phyloP scores from a whole-genome alignment of 2,888 invertebrate genomes.

The Suillia variegata region DNA sequence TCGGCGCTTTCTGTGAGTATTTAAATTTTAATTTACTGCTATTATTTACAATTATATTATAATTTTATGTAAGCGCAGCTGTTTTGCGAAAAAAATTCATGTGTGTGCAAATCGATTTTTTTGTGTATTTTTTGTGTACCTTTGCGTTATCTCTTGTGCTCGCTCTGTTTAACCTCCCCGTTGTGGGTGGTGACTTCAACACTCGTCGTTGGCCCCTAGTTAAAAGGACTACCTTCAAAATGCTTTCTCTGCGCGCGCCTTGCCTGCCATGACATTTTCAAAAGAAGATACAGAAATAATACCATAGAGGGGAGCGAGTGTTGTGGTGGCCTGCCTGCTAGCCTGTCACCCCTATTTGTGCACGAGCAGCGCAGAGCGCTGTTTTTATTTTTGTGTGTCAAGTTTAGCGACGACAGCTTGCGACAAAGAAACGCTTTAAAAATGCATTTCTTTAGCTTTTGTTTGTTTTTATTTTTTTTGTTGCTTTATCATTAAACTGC shows the following conservation, averaged over 20 bases:
- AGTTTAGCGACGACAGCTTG: conserved; percentile 25
- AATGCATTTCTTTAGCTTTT: neutral
- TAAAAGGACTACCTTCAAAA: too few species aligned
- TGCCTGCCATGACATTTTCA: neutral
- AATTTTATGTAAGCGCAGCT: too few species aligned
- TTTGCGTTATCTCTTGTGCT: neutral
- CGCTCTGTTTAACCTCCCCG: too few species aligned
- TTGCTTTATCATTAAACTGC: too few species aligned
- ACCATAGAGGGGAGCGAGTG: too few species aligned
- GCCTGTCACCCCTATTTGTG: too few species aligned
- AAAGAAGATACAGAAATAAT: conserved; percentile 3
- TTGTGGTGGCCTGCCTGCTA: too few species aligned
- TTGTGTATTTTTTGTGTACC: neutral
- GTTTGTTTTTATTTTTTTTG: too few species aligned
- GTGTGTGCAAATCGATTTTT: neutral
- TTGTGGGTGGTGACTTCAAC: neutral
- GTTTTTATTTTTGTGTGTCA: conserved; percentile 30
- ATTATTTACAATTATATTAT: neutral
- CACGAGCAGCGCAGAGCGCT: neutral
- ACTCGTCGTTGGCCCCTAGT: neutral
- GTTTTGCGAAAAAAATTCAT: neutral
- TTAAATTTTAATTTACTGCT: neutral
- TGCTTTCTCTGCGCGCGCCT: neutral
- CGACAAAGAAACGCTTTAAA: conserved; percentile 13
- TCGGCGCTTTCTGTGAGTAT: conserved; percentile 81